Evolutionary conservation across 2,797 vertebrate species (phyloP).

Genomic region (Gallinago solitaria): DNA sequence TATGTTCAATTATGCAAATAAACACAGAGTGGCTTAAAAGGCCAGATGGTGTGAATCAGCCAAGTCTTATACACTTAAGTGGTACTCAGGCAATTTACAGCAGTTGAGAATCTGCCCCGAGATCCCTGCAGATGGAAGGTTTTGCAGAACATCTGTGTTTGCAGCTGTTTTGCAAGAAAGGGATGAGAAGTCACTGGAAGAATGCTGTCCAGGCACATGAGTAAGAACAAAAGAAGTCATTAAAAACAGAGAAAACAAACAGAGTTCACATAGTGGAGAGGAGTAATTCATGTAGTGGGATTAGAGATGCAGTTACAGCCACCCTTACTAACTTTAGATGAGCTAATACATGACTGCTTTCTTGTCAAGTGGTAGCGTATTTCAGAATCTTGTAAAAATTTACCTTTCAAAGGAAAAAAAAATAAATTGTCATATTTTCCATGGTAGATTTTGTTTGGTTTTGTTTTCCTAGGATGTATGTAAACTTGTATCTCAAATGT

Average conservation of each 20-base stretch:
- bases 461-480: neutral
- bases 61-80: neutral
- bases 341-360: neutral
- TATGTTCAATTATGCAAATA: constrained; percentile 46
- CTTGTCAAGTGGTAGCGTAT: neutral
- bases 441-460: neutral
- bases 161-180: neutral
- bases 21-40: constrained; percentile 15
- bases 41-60: constrained; percentile 33
- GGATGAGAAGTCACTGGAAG: neutral
- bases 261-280: neutral
- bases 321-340: neutral
- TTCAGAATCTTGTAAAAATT: neutral
- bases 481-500: neutral
- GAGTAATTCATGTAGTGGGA: neutral
- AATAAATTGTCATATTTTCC: neutral
- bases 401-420: neutral
- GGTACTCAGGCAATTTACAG: neutral
- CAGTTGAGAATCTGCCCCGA: neutral
- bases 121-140: neutral
- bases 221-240: neutral
- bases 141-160: neutral
- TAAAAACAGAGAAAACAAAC: neutral
- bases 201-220: neutral
- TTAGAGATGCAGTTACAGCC: neutral